Percentiles rank a stretch among this genome's conserved stretches.
These are phyloP conservation scores for Stegophylla sp. DNA, from an alignment of 2,888 invertebrate species.

Conservation along the genomic window DNA sequence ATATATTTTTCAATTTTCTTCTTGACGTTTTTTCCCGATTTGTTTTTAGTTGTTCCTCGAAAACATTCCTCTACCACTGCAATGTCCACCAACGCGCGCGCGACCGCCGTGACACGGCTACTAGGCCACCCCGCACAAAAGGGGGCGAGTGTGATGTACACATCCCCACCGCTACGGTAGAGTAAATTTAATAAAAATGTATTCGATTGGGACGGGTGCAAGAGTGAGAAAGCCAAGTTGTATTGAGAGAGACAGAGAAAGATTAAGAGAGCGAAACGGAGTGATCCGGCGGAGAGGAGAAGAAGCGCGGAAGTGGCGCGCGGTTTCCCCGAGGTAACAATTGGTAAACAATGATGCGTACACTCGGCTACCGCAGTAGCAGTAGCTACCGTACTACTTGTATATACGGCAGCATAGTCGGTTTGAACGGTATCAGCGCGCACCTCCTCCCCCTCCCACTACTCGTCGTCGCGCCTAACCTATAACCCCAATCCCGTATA, in stretches of 20 bases:
- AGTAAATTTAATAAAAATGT: slow-evolving; percentile 53
- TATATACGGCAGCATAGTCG: not conserved
- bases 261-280: not conserved
- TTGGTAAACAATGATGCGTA: slow-evolving; percentile 44
- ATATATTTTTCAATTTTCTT: too few species aligned
- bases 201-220: slow-evolving; percentile 38
- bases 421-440: not conserved
- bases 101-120: too few species aligned
- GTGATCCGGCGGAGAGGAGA: too few species aligned
- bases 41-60: too few species aligned
- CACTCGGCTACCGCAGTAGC: too few species aligned
- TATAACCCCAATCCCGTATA: not conserved
- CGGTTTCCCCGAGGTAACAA: slow-evolving; percentile 53
- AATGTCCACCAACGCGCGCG: too few species aligned
- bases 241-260: not conserved
- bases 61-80: too few species aligned
- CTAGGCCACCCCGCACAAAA: too few species aligned
- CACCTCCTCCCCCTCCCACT: not conserved
- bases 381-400: not conserved
- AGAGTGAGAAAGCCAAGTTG: not conserved
- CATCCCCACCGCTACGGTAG: not conserved
- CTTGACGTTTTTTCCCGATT: too few species aligned
- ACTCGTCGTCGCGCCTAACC: too few species aligned
- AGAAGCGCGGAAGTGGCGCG: not conserved
- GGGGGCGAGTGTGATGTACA: not conserved